Evolutionary conservation across 1,140 invertebrate genomes (phyloP), one percentile per base, ranked within the genome.

Genomic region (Parapsyche elsis): DNA sequence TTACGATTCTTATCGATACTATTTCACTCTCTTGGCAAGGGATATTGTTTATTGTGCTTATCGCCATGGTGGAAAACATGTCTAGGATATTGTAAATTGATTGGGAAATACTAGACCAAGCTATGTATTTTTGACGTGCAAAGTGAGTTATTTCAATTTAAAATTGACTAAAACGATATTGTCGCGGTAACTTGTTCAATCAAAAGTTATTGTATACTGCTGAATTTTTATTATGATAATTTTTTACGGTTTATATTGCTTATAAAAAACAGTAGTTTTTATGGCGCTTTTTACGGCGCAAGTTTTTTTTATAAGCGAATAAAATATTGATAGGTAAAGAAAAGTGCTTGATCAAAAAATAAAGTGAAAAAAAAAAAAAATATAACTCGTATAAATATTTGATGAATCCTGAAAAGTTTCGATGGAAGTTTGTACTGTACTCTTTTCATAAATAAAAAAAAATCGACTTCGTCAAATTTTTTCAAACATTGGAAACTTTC

Each of bases 241-340:
- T 38, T 38, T 38, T 38, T 38, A 38, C 30, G 30, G 30, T 38
- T 38, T 38, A 38, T 38, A 38, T 7, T 38, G 30, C 30, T 38
- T 38, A 38, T 4, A 38, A 38, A 38, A 38, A 38, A 38, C 30
- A 38, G 30, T 38, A 61, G 57, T 61, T 61, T 61, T 21, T 19
- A 21, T 61, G 21, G 14, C 57, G 16, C 16, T 30, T 67, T 67
- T 67, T 67, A 67, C 64, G 64, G 12, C 14, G 23, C 5, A 67
- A 67, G 19, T 67, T 67, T 67, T 67, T 24, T 67, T 67, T 67
- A 67, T 67, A 67, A 67, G 21, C 64, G 64, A 21, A 30, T 67
- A 67, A 67, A 67, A 67, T 67, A 67, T 67, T 67, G 64, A 67
- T 30, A 30, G 64, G 64, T 10, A 67, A 67, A 67, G 64, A 67